These are phyloP conservation scores for Melanargia galathea DNA, from an alignment of 2,888 invertebrate genomes.

Conservation along the genomic window DNA sequence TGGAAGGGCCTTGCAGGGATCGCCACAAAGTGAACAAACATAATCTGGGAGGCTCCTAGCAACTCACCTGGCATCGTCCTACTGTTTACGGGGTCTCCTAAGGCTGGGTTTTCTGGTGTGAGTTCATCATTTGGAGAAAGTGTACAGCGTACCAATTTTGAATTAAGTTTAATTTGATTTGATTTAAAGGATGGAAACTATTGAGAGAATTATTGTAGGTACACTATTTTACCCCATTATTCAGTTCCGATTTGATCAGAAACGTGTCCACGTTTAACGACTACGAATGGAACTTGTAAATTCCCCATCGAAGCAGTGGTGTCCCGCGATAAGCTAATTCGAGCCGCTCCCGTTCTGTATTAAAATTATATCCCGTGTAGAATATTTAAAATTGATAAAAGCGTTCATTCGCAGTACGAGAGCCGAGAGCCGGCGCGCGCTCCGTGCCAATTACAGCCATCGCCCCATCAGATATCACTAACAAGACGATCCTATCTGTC, in stretches of 20 bases:
- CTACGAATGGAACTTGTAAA: slow-evolving; percentile 10
- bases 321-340: slow-evolving; percentile 41
- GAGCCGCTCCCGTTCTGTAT: slow-evolving; percentile 40
- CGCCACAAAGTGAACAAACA: too few relatives aligned
- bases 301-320: slow-evolving; percentile 34
- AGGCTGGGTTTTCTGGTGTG: too few relatives aligned
- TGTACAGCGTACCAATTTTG: neutral
- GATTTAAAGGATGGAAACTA: neutral
- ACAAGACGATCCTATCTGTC: slow-evolving; percentile 77
- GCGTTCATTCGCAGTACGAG: slow-evolving; percentile 48
- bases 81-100: too few relatives aligned
- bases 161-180: neutral
- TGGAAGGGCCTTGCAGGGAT: too few relatives aligned
- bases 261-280: slow-evolving; percentile 7
- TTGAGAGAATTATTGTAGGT: neutral
- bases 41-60: too few relatives aligned
- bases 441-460: slow-evolving; percentile 75
- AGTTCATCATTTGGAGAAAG: too few relatives aligned
- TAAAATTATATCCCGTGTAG: slow-evolving; percentile 46
- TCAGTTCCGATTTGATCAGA: neutral
- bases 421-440: slow-evolving; percentile 59
- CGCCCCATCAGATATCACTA: slow-evolving; percentile 73
- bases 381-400: slow-evolving; percentile 54
- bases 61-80: too few relatives aligned
- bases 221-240: neutral